Evolutionary conservation across 2,113 vertebrate species (phyloP), one percentile per base, ranked within the genome.

Genomic region (Tyto alba): DNA sequence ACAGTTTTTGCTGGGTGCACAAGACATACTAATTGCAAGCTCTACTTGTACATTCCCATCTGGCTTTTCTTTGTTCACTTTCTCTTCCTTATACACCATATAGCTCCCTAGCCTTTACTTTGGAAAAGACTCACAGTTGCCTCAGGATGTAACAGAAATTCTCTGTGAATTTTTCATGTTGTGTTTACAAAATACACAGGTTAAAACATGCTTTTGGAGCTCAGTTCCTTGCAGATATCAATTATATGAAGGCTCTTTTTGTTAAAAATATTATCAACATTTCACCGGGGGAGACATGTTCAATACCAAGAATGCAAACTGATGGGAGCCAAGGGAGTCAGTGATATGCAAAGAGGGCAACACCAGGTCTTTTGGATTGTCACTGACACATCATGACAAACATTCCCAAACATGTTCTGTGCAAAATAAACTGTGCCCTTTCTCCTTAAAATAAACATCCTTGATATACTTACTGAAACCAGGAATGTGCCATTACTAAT

Each of bases 131-230:
- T 89, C 36, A 29, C 78, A 53, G 86, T 95, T 88, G 95, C 96
- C 95, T 93, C 66, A 64, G 96, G 96, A 92, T 47, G 77, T 95
- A 97, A 96, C 96, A 97, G 94, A 96, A 94, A 95, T 96, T 96
- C 92, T 97, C 91, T 69, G 84, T 89, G 91, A 92, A 85, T 97
- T 96, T 96, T 97, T 96, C 92, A 95, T 96, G 90, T 88, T 87
- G 63, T 96, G 94, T 96, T 97, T 97, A 96, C 96, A 97, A 96
- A 96, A 95, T 96, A 96, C 90, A 79, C 96, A 95, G 92, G 92
- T 96, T 96, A 89, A 97, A 96, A 97, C 96, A 96, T 8, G 94
- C 93, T 93, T 82, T 82, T 69, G 84, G 80, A 96, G 84, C 86
- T 90, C 86, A 29, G 63, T 87, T 92, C 89, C 89, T 94, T 79